Percentiles rank a stretch among this genome's conserved stretches.
Conservation (phyloP, 2,113 vertebrate species). For the Cettia cetti region DNA sequence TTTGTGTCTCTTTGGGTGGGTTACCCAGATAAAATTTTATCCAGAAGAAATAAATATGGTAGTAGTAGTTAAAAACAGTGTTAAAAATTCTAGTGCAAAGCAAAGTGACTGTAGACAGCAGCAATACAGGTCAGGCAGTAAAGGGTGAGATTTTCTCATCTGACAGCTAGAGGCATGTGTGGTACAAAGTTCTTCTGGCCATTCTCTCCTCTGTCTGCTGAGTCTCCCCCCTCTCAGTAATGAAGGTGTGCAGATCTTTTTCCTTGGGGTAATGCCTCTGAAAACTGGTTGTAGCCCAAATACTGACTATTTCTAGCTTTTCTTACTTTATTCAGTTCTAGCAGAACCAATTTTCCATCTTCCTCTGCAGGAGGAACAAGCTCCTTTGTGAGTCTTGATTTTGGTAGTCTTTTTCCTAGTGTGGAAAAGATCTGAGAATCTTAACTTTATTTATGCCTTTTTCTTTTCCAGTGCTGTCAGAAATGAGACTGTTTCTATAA, state of each 20-base stretch:
- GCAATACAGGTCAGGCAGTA: background rate
- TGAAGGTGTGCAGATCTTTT: background rate
- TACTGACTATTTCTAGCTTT: background rate
- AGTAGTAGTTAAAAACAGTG: background rate
- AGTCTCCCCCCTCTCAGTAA: background rate
- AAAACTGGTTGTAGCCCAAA: background rate
- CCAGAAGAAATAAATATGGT: background rate
- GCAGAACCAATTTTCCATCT: background rate
- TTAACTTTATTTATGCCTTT: background rate
- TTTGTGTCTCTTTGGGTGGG: background rate
- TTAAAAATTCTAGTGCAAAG: background rate
- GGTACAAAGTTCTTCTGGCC: background rate
- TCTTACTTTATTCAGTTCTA: background rate
- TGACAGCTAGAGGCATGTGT: background rate
- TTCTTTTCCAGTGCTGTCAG: background rate
- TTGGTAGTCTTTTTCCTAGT: background rate
- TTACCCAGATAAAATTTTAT: background rate
- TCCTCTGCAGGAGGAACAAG: background rate
- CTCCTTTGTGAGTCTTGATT: background rate
- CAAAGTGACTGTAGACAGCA: background rate
- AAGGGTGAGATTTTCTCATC: background rate
- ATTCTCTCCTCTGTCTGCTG: background rate
- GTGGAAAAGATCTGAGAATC: background rate
- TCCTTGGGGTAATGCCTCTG: background rate
- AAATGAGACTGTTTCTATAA: background rate